Evolutionary conservation across 2,888 invertebrate species (phyloP).

Genomic region (Alloplasta piceator): DNA sequence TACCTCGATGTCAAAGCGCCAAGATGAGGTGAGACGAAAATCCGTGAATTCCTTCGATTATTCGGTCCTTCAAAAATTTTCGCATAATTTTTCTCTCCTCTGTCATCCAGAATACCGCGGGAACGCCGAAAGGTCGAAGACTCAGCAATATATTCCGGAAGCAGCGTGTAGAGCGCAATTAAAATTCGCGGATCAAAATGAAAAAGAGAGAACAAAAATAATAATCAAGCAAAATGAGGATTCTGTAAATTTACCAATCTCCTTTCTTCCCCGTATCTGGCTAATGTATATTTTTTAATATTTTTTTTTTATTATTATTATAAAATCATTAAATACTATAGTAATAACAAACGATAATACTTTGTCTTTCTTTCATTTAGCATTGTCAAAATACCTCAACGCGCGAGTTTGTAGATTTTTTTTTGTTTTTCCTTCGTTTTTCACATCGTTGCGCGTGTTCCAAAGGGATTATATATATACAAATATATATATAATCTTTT

Average conservation of each 20-base stretch:
- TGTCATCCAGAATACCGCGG: conserved; percentile 69
- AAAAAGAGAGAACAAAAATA: not conserved
- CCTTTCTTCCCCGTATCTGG: conserved; percentile 35
- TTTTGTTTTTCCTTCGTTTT: not conserved
- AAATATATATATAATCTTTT: conserved; percentile 31
- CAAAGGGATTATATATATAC: conserved; percentile 13
- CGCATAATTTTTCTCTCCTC: conserved; percentile 15
- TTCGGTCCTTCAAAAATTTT: not conserved
- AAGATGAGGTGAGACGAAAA: conserved; percentile 76
- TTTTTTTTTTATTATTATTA: conserved; percentile 67
- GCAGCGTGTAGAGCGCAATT: conserved; percentile 65
- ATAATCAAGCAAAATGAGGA: not conserved
- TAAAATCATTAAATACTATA: conserved; percentile 73
- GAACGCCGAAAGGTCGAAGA: conserved; percentile 75
- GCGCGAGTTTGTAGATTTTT: conserved; percentile 8
- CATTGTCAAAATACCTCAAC: conserved; percentile 62
- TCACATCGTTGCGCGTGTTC: not conserved
- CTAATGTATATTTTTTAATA: too few species aligned
- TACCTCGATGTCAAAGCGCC: conserved; percentile 72
- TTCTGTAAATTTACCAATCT: not conserved
- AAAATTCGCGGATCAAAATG: conserved; percentile 3
- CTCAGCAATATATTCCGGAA: conserved; percentile 78
- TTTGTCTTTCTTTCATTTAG: conserved; percentile 37
- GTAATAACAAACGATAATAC: conserved; percentile 70
- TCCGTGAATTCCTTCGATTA: not conserved